These are phyloP conservation scores for Euglossa dilemma DNA, from an alignment of 1,140 invertebrate genomes.

Conservation along the genomic window DNA sequence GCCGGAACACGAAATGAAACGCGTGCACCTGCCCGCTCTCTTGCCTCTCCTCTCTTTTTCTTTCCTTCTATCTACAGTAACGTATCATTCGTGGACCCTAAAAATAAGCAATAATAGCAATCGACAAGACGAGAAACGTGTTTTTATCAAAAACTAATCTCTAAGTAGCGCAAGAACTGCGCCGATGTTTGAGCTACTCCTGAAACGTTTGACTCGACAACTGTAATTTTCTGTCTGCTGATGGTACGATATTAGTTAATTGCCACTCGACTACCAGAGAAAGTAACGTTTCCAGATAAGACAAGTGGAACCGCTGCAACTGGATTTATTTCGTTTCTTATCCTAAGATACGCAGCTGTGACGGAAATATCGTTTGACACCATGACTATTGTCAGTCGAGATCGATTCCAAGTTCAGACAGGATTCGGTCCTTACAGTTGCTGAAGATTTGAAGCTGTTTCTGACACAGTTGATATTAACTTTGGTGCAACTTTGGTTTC, in stretches of 20 bases:
- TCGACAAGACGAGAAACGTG: not conserved
- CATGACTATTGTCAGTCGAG: too few species aligned
- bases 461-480: too few species aligned
- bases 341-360: too few species aligned
- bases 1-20: constrained; percentile 76
- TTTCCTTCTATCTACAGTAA: constrained; percentile 44
- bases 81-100: constrained; percentile 47
- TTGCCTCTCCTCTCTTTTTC: constrained; percentile 55
- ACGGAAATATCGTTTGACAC: too few species aligned
- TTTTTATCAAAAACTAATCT: not conserved
- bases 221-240: not conserved
- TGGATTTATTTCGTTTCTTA: too few species aligned
- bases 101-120: constrained; percentile 27
- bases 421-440: too few species aligned
- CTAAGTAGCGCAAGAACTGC: not conserved
- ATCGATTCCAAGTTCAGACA: too few species aligned
- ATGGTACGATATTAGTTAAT: not conserved
- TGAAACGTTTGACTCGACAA: not conserved
- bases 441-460: too few species aligned
- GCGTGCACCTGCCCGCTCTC: constrained; percentile 76
- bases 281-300: not conserved
- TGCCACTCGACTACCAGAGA: not conserved
- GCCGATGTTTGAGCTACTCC: too few species aligned
- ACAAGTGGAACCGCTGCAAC: not conserved
- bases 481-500: too few species aligned